Evolutionary conservation across 2,113 vertebrate genomes (phyloP).

Genomic region (Pogona vitticeps): DNA sequence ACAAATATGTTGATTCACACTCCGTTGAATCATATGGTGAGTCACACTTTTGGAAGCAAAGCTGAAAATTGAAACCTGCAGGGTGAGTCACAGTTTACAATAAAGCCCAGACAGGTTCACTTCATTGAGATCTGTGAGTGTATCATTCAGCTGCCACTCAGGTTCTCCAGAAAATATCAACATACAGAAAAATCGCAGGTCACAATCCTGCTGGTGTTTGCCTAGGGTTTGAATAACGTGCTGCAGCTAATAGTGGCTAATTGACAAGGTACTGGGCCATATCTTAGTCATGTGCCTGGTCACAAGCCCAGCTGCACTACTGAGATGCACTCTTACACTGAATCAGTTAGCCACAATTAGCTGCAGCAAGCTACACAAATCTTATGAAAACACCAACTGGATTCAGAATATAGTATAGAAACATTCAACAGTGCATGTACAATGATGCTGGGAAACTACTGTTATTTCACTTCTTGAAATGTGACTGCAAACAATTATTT

Average conservation of each 20-base stretch:
- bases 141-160: background rate
- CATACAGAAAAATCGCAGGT: background rate
- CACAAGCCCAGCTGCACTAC: no score
- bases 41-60: background rate
- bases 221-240: no score
- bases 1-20: background rate
- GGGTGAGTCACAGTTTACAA: background rate
- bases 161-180: background rate
- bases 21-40: background rate
- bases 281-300: no score
- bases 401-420: background rate
- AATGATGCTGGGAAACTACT: background rate
- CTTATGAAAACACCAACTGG: no score
- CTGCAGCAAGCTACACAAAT: no score
- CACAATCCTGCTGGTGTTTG: no score
- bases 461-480: background rate
- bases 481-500: background rate
- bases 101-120: background rate
- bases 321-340: no score
- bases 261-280: no score
- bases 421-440: background rate
- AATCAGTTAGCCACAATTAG: no score
- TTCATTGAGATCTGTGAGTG: background rate
- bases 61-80: background rate
- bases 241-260: no score